phyloP scores from a whole-genome alignment of 1,140 invertebrate species.

The Polypedilum vanderplanki region DNA sequence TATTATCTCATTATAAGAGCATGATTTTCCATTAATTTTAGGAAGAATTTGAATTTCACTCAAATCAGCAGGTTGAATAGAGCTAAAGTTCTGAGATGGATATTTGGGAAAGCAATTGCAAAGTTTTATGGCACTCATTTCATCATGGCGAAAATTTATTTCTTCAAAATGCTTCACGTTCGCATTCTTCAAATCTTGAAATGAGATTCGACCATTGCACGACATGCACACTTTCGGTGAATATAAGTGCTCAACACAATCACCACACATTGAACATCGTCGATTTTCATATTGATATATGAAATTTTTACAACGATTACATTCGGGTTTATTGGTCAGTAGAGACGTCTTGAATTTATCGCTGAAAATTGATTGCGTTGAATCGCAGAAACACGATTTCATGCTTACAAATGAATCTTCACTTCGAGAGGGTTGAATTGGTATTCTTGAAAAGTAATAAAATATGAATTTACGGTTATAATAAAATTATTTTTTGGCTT shows the following conservation, averaged over 20 bases:
- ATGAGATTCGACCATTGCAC: conserved; percentile 6
- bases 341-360: not conserved
- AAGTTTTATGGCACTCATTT: not conserved
- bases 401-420: not conserved
- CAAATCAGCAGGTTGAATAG: not conserved
- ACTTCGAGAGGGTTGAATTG: not conserved
- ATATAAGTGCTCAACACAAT: not conserved
- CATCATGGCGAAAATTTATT: not conserved
- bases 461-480: not conserved
- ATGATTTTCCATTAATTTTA: not conserved
- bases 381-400: conserved; percentile 21
- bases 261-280: conserved; percentile 3
- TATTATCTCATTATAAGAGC: not conserved
- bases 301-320: conserved; percentile 18
- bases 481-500: not conserved
- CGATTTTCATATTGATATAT: conserved; percentile 7
- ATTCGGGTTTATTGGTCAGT: not conserved
- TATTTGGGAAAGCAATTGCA: conserved; percentile 16
- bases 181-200: conserved; percentile 13
- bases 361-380: conserved; percentile 8
- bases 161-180: not conserved
- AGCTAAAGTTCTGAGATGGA: conserved; percentile 1
- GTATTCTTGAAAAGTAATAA: not conserved
- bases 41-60: not conserved
- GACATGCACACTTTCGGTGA: not conserved